These are phyloP conservation scores for Cephus pulcher DNA, from an alignment of 2,888 invertebrate species.

Conservation along the genomic window DNA sequence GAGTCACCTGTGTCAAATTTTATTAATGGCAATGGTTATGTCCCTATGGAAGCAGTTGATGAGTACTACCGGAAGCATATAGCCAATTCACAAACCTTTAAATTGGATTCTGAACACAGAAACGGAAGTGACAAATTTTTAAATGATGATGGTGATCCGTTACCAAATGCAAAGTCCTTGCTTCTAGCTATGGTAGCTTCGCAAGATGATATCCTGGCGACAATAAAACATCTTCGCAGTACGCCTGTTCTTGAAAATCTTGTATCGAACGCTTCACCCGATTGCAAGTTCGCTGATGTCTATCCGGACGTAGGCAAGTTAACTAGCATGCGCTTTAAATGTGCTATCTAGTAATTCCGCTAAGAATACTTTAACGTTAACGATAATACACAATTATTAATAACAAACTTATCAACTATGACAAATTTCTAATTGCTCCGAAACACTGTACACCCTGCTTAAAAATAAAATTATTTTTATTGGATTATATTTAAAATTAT, in stretches of 20 bases:
- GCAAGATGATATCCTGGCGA: conserved; percentile 52
- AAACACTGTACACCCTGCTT: not conserved
- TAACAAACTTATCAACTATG: not conserved
- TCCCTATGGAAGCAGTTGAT: conserved; percentile 30
- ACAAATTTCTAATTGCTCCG: not conserved
- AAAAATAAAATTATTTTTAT: too few species aligned
- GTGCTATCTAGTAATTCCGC: conserved; percentile 2
- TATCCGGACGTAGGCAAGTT: conserved; percentile 59
- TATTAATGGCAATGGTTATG: conserved; percentile 24
- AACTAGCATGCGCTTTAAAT: conserved; percentile 43
- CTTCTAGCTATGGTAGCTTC: conserved; percentile 52
- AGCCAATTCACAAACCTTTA: conserved; percentile 18
- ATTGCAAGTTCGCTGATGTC: conserved; percentile 43
- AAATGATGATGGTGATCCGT: conserved; percentile 37
- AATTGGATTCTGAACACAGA: conserved; percentile 16
- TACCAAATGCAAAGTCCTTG: conserved; percentile 40
- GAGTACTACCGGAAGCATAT: conserved; percentile 42
- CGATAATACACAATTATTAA: not conserved
- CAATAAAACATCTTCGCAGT: conserved; percentile 52
- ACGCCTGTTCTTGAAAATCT: conserved; percentile 59
- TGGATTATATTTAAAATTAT: too few species aligned
- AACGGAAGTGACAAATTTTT: conserved; percentile 31
- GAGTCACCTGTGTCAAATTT: not conserved
- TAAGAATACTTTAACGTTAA: not conserved
- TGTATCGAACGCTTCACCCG: conserved; percentile 50